Conservation (phyloP, 2,888 invertebrate genomes). For the Rotaria socialis region DNA sequence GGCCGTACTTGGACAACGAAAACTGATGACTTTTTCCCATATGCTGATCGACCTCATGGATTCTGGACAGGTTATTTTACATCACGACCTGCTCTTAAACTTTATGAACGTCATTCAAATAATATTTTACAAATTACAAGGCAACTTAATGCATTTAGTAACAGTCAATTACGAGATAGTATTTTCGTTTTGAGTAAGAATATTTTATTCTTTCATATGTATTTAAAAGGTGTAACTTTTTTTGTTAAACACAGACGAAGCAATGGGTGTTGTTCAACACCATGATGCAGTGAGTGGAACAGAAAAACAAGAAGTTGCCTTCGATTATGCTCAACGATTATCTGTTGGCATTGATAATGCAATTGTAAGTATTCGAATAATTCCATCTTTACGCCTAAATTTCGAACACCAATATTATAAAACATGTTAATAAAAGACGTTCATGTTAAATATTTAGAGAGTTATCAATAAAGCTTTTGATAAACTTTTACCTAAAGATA, state of each 20-base stretch:
- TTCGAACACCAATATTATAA: too few relatives aligned
- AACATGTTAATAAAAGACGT: too few relatives aligned
- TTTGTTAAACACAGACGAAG: conserved; percentile 49
- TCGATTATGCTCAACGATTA: conserved; percentile 43
- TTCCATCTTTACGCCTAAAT: too few relatives aligned
- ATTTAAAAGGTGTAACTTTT: neutral
- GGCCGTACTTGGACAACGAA: conserved; percentile 70
- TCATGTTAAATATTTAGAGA: too few relatives aligned
- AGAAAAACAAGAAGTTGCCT: conserved; percentile 45
- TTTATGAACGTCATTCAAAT: conserved; percentile 58
- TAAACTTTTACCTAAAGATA: too few relatives aligned
- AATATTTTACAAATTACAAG: conserved; percentile 57
- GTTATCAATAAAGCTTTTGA: too few relatives aligned
- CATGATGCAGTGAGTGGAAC: conserved; percentile 72
- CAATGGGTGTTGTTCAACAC: conserved; percentile 68
- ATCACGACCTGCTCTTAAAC: conserved; percentile 61
- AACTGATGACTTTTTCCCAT: conserved; percentile 66
- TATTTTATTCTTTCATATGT: too few relatives aligned
- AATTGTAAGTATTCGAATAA: neutral
- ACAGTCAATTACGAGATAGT: neutral
- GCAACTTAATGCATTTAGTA: conserved; percentile 45
- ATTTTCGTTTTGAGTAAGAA: neutral
- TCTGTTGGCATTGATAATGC: conserved; percentile 57
- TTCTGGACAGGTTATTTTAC: conserved; percentile 81
- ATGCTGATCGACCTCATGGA: conserved; percentile 73